phyloP scores from a whole-genome alignment of 1,140 invertebrate genomes.

The Lithobius niger region DNA sequence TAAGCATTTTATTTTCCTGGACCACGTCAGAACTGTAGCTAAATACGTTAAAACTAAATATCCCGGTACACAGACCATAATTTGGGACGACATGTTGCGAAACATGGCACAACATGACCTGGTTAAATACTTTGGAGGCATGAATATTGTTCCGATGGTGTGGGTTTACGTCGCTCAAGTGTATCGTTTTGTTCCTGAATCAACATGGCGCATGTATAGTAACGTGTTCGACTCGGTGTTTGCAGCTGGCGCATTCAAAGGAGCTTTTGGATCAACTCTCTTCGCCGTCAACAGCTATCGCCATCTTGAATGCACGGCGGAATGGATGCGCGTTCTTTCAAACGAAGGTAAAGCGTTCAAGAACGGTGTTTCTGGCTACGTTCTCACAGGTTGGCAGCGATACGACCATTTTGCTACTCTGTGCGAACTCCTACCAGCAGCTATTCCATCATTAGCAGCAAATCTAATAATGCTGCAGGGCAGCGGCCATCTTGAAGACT shows the following conservation, averaged over 20 bases:
- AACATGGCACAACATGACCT: conserved; percentile 39
- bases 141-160: conserved; percentile 63
- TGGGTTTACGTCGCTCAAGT: conserved; percentile 47
- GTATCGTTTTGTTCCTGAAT: conserved; percentile 38
- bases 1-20: conserved; percentile 46
- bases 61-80: conserved; percentile 43
- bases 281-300: conserved; percentile 45
- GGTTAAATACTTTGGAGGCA: conserved; percentile 46
- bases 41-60: conserved; percentile 31
- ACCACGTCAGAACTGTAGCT: conserved; percentile 44
- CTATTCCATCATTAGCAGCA: conserved; percentile 58
- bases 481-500: conserved; percentile 46
- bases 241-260: conserved; percentile 83
- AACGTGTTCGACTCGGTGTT: conserved; percentile 71
- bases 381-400: conserved; percentile 56
- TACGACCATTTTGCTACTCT: conserved; percentile 87
- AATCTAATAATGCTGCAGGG: conserved; percentile 41
- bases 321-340: conserved; percentile 52
- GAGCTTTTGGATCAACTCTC: conserved; percentile 55
- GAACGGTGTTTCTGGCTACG: conserved; percentile 41
- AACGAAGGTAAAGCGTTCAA: conserved; percentile 38
- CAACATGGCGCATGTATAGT: conserved; percentile 64
- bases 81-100: conserved; percentile 93
- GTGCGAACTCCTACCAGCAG: conserved; percentile 79
- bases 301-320: conserved; percentile 54